Evolutionary conservation across 2,113 vertebrate species (phyloP), one percentile per base, ranked within the genome.

Genomic region (Trichomycterus rosablanca): DNA sequence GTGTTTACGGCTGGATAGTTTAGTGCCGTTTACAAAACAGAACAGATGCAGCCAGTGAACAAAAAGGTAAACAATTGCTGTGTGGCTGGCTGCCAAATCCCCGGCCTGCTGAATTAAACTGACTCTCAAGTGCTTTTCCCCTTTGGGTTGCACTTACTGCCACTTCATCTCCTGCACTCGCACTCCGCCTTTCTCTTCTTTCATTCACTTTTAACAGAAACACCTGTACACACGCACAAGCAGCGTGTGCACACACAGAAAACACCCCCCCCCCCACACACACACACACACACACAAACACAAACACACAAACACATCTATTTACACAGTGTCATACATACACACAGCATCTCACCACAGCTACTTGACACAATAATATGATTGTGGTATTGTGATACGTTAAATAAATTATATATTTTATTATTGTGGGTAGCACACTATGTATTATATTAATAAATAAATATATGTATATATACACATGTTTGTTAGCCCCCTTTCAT

Each of bases 41-140:
- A 97, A 91, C 92, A 97, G 94, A 97, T 96, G 95, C 90, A 93
- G 91, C 93, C 90, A 81, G 90, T 89, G 91, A 90, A 93, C 90
- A 93, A 93, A 95, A 96, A 97, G 90, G 93, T 98, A 98, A 97
- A 97, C 93, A 98, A 95, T 95, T 93, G 92, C 90, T 93, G 85
- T 88, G 83, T 94, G 93, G 94, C 93, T 84, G 81, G 78, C 87
- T 92, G 93, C 93, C 94, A 97, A 90, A 88, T 87, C 87, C 88
- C 85, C 82, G 90, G 88, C 86, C 82, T 85, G 84, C 93, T 90
- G 91, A 91, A 97, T 95, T 97, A 97, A 92, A 95, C 89, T 91
- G 87, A 87, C 88, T 90, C 89, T 91, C 90, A 94, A 93, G 89
- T 90, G 88, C 89, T 92, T 93, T 94, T 94, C 90, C 94, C 92